Evolutionary conservation across 1,140 invertebrate genomes (phyloP).

Genomic region (Acarapis woodi): DNA sequence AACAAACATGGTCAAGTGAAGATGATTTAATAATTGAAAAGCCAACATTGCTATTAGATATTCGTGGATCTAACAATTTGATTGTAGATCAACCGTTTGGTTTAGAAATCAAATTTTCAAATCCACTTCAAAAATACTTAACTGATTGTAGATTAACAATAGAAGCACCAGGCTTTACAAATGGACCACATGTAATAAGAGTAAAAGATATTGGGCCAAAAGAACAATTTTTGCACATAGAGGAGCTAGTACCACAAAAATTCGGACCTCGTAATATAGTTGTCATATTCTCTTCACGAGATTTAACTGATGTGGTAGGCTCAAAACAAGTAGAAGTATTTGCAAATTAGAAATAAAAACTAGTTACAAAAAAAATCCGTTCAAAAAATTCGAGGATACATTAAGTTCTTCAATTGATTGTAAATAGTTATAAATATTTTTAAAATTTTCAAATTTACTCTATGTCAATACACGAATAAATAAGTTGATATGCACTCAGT

Average conservation of each 20-base stretch:
- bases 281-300: constrained; percentile 46
- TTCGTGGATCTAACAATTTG: background rate
- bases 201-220: constrained; percentile 27
- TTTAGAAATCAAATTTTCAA: constrained; percentile 37
- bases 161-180: constrained; percentile 41
- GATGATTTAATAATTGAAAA: constrained; percentile 33
- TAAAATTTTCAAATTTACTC: too few species aligned
- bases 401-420: too few species aligned
- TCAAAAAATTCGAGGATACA: too few species aligned
- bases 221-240: constrained; percentile 29
- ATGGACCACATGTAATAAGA: constrained; percentile 31
- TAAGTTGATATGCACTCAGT: too few species aligned
- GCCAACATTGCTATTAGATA: background rate
- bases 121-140: constrained; percentile 43
- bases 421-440: too few species aligned
- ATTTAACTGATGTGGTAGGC: constrained; percentile 52
- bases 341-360: background rate
- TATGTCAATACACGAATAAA: too few species aligned
- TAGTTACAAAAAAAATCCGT: too few species aligned
- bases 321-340: constrained; percentile 15
- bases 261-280: constrained; percentile 39
- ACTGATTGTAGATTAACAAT: constrained; percentile 41
- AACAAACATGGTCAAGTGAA: constrained; percentile 61
- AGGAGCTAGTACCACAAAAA: constrained; percentile 35
- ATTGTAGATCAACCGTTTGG: constrained; percentile 28